Base-by-base conservation (phyloP, 2,797 vertebrate species). In the Gymnothorax reevesii region DNA sequence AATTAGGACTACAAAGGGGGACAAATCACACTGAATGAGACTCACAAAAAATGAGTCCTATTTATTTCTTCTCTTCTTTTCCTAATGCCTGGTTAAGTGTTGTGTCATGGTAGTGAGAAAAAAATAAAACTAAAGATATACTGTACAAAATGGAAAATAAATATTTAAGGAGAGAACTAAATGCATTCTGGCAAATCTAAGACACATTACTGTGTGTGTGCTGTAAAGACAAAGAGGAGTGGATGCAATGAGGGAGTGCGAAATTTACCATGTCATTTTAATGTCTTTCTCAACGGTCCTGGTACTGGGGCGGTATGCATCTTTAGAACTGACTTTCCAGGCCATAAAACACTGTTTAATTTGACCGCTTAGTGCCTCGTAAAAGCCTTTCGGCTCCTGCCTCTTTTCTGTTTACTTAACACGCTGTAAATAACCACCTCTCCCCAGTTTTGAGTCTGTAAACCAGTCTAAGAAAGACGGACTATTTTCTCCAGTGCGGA, bases 1-100 rank as follows among this genome's bases (percentile, higher is more conserved):
- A 99, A 99, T 99, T 99, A 99, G 98, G 97, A 98, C 97, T 97
- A 99, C 98, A 99, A 99, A 99, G 97, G 97, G 95, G 97, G 97
- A 99, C 98, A 99, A 99, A 99, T 99, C 97, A 94, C 94, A 92
- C 96, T 99, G 98, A 99, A 99, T 98, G 96, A 95, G 92, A 95
- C 95, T 97, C 97, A 99, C 97, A 99, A 94, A 94, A 95, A 96
- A 96, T 96, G 95, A 97, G 95, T 96, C 97, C 97, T 96, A 95
- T 80, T 80, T 80, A 22, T 55, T 92, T 92, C 91, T 90, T 92
- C 94, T 92, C 93, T 92, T 92, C 93, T 94, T 94, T 92, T 90
- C 91, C 93, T 88, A 93, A 94, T 96, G 95, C 95, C 96, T 97
- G 83, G 92, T 94, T 95, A 95, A 94, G 94, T 90, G 93, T 95